A percentile compares a stretch with the other conserved stretches of the same genome.
phyloP scores from a whole-genome alignment of 2,797 vertebrate genomes.

The Coregonus suidteri region DNA sequence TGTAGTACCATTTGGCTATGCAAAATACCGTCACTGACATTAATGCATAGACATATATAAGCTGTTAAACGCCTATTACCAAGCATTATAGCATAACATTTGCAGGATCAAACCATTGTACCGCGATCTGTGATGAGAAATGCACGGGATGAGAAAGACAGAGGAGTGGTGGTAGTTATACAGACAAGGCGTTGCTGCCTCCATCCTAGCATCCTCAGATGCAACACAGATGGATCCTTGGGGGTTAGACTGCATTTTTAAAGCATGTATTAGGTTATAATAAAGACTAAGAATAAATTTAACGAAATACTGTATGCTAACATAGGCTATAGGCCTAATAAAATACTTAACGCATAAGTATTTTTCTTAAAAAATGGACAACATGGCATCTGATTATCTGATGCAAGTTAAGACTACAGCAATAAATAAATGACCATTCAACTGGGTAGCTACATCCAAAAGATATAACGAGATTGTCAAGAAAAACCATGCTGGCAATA shows the following conservation, averaged over 20 bases:
- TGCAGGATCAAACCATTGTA: constrained; percentile 4
- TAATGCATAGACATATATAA: neutral
- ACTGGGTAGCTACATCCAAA: neutral
- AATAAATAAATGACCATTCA: neutral
- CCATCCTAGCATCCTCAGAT: constrained; percentile 62
- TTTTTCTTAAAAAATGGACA: constrained; percentile 1
- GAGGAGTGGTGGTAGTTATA: constrained; percentile 54
- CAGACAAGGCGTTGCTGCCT: constrained; percentile 65
- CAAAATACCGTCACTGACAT: neutral
- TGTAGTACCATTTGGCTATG: neutral
- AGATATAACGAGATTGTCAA: neutral
- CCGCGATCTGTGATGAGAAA: neutral
- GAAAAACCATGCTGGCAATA: constrained; percentile 3
- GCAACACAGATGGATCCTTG: constrained; percentile 22
- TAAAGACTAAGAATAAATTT: neutral
- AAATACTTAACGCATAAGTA: neutral
- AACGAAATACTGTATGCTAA: neutral
- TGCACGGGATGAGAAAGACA: constrained; percentile 10
- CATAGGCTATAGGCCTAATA: constrained; percentile 18
- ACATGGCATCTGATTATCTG: neutral
- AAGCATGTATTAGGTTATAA: neutral
- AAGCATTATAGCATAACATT: neutral
- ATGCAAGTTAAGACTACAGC: neutral
- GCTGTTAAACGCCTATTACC: neutral
- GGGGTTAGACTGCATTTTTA: constrained; percentile 31